Evolutionary conservation across 2,113 vertebrate species (phyloP), one percentile per base, ranked within the genome.

Genomic region (Ardeotis arabs): DNA sequence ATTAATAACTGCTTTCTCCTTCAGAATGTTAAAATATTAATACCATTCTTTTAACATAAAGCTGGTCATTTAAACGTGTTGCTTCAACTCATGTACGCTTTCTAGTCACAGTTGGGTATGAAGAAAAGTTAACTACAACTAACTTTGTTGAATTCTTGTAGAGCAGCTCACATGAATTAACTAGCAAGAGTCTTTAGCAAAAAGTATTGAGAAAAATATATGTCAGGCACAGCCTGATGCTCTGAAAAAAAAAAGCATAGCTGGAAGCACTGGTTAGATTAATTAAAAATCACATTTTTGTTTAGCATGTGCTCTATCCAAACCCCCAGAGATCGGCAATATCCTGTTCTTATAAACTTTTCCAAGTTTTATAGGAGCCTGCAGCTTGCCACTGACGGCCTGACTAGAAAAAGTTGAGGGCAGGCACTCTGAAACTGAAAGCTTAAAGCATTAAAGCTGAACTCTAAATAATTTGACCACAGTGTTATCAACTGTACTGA

Each of bases 1-100:
- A 96, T 92, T 96, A 94, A 84, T 95, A 95, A 90, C 92, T 74
- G 83, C 72, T 89, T 95, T 95, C 93, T 90, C 75, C 88, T 94
- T 64, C 52, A 75, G 95, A 93, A 95, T 93, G 73, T 86, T 94
- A 92, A 96, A 96, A 92, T 90, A 95, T 83, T 94, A 93, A 93
- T 88, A 90, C 44, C 14, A 95, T 74, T 89, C 80, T 93, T 94
- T 68, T 70, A 72, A 84, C n/a, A 89, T 64, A 96, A 93, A 95
- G 62, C 41, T 66, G 24, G 31, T 53, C 74, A 92, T 75, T 76
- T 76, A 83, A 69, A 87, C 50, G 52, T 20, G 87, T 10, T 92
- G 70, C 62, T 93, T 86, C 68, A 74, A 69, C 64, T 86, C 64
- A 41, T 1, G 2, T 29, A 63, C 55, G 28, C 28, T 94, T 94